Conservation (phyloP, 37 sponge, comb jelly and placozoan species). For the Spongia lamella region DNA sequence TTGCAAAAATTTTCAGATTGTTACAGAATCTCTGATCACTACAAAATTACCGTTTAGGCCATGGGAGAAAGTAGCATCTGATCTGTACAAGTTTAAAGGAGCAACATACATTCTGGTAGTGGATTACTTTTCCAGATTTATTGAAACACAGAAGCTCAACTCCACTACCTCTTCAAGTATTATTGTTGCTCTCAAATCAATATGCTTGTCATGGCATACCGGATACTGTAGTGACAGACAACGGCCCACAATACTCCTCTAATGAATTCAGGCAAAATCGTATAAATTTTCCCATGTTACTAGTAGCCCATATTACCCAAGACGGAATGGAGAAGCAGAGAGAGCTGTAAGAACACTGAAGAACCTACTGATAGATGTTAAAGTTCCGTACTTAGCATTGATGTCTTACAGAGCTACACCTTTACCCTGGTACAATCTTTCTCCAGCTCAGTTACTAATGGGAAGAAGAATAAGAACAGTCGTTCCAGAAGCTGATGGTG, state of each 20-base stretch:
- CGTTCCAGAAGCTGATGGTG: slow-evolving; percentile 25
- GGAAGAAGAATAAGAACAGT: slow-evolving; percentile 32
- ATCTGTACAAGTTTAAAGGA: no score
- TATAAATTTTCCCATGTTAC: slow-evolving; percentile 43
- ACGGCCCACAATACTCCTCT: no score
- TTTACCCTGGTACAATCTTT: slow-evolving; percentile 44
- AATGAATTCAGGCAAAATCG: no score
- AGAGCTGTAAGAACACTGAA: slow-evolving; percentile 45
- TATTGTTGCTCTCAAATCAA: slow-evolving; percentile 25
- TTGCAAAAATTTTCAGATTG: no score
- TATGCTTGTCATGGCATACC: slow-evolving; percentile 53
- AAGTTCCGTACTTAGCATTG: slow-evolving; percentile 23
- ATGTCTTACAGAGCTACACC: slow-evolving; percentile 57
- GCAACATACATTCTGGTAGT: no score
- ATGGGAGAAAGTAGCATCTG: no score
- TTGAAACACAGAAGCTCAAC: slow-evolving; percentile 30
- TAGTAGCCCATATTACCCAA: slow-evolving; percentile 57
- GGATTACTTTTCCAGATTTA: slow-evolving; percentile 14
- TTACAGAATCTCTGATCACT: no score
- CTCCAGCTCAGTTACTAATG: slow-evolving; percentile 52
- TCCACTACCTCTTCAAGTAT: slow-evolving; percentile 42
- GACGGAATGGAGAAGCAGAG: slow-evolving; percentile 58
- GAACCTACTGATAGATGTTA: slow-evolving; percentile 2
- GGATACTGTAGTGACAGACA: slow-evolving; percentile 36
- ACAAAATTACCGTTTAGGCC: no score